Conservation (phyloP, 2,888 invertebrate genomes). For the Apamea crenata region DNA sequence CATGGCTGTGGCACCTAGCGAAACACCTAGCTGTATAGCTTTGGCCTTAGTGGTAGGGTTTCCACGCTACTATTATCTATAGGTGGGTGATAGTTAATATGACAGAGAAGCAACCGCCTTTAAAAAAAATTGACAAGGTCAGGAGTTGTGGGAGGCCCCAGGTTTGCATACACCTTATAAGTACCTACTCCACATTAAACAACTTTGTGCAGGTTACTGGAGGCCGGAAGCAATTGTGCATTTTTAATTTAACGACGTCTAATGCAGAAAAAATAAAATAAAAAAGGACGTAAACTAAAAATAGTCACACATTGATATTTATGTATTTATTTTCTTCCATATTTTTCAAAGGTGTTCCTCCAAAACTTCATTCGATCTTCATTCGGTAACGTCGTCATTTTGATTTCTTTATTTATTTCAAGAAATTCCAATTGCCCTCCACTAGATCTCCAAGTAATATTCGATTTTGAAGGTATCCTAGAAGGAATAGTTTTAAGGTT, state of each 20-base stretch:
- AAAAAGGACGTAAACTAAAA: constrained; percentile 4
- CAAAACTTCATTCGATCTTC: constrained; percentile 63
- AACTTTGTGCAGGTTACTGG: background rate
- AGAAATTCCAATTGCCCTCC: constrained; percentile 51
- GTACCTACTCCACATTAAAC: background rate
- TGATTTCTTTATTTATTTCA: constrained; percentile 46
- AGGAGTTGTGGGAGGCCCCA: background rate
- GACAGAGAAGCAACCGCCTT: background rate
- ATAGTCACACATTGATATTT: background rate
- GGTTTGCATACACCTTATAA: background rate
- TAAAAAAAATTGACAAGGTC: background rate
- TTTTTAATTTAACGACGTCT: background rate
- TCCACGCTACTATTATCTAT: background rate
- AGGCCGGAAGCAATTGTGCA: background rate
- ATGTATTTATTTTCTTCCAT: constrained; percentile 45
- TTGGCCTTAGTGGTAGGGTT: background rate
- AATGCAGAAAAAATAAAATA: background rate
- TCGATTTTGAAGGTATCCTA: constrained; percentile 48
- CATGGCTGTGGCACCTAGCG: background rate
- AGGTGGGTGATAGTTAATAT: background rate
- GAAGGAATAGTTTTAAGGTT: constrained; percentile 36
- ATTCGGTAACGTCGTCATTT: constrained; percentile 58
- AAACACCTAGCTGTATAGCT: background rate
- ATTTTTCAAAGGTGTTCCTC: constrained; percentile 54
- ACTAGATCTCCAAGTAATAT: constrained; percentile 53